These are phyloP conservation scores for Notechis scutatus DNA, from an alignment of 2,113 vertebrate species.

Conservation along the genomic window DNA sequence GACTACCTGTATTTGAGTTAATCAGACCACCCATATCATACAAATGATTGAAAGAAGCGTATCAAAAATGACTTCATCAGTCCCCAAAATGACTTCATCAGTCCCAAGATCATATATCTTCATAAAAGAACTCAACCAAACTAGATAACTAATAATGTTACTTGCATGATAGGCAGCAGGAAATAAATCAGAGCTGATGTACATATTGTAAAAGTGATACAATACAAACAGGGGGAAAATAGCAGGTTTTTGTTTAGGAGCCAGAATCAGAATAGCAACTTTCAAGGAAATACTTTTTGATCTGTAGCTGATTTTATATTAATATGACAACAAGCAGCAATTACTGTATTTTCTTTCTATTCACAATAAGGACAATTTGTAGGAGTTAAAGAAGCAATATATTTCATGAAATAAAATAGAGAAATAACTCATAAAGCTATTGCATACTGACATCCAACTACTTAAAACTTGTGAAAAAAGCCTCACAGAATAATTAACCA, in stretches of 20 bases:
- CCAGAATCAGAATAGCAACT: background rate
- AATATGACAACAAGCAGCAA: background rate
- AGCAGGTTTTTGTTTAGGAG: background rate
- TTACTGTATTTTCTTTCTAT: background rate
- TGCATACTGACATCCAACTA: background rate
- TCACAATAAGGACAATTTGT: background rate
- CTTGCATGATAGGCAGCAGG: background rate
- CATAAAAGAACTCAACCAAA: background rate
- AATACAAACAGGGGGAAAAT: background rate
- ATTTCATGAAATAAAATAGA: background rate
- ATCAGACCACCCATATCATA: background rate
- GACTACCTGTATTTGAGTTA: background rate
- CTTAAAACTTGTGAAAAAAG: background rate
- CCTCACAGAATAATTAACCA: background rate
- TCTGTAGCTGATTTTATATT: background rate
- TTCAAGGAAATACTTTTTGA: background rate
- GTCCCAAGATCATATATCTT: fast-evolving
- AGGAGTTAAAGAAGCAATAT: background rate
- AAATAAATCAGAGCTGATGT: background rate
- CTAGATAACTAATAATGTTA: background rate
- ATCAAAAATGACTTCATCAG: background rate
- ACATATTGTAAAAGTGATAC: fast-evolving
- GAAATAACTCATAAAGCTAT: background rate
- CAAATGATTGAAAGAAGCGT: fast-evolving
- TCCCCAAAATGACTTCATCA: background rate